Percentiles rank a stretch among this genome's conserved stretches.
These are phyloP conservation scores for Geococcyx californianus DNA, from an alignment of 2,113 vertebrate species.

Conservation along the genomic window DNA sequence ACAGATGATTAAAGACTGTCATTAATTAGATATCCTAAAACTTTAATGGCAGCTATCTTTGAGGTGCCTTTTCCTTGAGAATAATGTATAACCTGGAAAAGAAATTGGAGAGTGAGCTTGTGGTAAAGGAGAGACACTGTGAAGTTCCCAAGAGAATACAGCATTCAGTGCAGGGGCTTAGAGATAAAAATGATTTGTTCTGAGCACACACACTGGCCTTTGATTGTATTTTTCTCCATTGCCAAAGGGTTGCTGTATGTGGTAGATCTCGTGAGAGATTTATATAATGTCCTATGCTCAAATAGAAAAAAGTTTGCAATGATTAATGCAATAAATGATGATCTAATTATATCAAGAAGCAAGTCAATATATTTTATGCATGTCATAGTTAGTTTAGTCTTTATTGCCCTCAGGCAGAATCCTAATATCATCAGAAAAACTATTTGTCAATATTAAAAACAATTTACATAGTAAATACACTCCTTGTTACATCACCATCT, in stretches of 20 bases:
- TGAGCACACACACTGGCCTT: background rate
- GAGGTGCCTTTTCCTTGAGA: background rate
- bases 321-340: conserved; percentile 26
- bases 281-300: background rate
- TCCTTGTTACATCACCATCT: conserved; percentile 27
- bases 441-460: conserved; percentile 66
- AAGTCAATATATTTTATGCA: conserved; percentile 3
- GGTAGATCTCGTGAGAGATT: background rate
- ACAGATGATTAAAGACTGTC: conserved; percentile 11
- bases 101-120: background rate
- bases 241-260: background rate
- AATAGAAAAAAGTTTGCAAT: conserved; percentile 10
- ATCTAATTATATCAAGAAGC: conserved; percentile 43
- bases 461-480: conserved; percentile 57
- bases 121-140: background rate
- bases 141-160: background rate
- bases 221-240: background rate
- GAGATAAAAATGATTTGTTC: background rate
- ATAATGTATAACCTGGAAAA: background rate
- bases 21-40: conserved; percentile 13
- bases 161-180: background rate
- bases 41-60: background rate
- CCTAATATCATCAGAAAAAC: conserved; percentile 54
- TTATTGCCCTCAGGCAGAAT: conserved; percentile 62
- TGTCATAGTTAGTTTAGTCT: conserved; percentile 48